Evolutionary conservation across 2,113 vertebrate species (phyloP).

Genomic region (Upupa epops): DNA sequence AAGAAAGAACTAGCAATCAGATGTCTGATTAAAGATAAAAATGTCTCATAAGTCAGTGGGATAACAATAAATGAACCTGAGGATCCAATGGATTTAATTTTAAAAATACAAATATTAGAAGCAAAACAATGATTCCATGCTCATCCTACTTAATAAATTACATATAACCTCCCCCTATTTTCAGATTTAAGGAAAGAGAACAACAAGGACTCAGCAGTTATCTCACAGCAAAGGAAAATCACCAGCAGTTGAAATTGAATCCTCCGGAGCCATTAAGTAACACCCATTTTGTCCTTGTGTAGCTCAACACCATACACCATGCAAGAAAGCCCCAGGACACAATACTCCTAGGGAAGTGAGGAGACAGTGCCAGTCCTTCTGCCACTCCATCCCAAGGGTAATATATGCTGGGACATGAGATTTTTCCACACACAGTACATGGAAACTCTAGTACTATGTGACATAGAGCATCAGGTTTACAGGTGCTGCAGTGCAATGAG

Average conservation of each 20-base stretch:
- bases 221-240: neutral
- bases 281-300: neutral
- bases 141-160: neutral
- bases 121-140: neutral
- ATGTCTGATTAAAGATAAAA: conserved; percentile 6
- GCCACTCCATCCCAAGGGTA: neutral
- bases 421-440: neutral
- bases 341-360: neutral
- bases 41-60: neutral
- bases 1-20: neutral
- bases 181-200: neutral
- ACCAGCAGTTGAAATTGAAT: neutral
- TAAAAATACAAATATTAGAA: neutral
- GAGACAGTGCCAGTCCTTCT: neutral
- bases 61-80: neutral
- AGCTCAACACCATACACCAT: neutral
- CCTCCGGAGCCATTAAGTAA: neutral
- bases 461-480: neutral
- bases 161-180: neutral
- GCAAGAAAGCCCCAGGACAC: neutral
- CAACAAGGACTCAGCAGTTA: neutral
- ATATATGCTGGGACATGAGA: neutral
- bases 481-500: neutral
- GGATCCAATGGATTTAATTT: neutral
- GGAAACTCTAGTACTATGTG: neutral